phyloP scores from a whole-genome alignment of 1,140 invertebrate genomes.

The Oncopodura yosiiana region DNA sequence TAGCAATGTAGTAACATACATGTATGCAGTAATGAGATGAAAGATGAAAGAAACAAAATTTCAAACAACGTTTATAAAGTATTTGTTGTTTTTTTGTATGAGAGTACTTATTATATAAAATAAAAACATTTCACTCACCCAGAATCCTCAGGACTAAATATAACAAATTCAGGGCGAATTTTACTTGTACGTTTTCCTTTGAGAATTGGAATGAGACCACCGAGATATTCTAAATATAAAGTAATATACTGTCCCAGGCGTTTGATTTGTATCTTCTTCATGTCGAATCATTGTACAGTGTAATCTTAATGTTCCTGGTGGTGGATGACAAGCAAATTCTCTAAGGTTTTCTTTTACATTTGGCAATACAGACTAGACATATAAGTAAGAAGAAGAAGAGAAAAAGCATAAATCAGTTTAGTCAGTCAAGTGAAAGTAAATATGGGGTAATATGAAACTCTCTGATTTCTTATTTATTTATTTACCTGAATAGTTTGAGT shows the following conservation, averaged over 20 bases:
- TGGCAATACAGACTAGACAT: slow-evolving; percentile 78
- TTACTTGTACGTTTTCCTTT: slow-evolving; percentile 93
- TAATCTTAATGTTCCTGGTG: slow-evolving; percentile 66
- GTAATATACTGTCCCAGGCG: slow-evolving; percentile 78
- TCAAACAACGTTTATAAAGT: too few species aligned
- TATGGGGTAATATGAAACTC: not conserved
- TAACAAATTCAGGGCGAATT: slow-evolving; percentile 94
- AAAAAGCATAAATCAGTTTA: not conserved
- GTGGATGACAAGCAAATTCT: slow-evolving; percentile 86
- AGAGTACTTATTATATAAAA: too few species aligned
- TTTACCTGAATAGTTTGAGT: slow-evolving; percentile 86
- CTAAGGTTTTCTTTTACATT: slow-evolving; percentile 68
- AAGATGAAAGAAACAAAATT: too few species aligned
- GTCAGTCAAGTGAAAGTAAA: not conserved
- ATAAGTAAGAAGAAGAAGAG: slow-evolving; percentile 11
- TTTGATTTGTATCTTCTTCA: slow-evolving; percentile 55
- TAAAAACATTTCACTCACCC: too few species aligned
- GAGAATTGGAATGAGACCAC: slow-evolving; percentile 86
- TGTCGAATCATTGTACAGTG: slow-evolving; percentile 96
- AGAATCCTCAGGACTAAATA: slow-evolving; percentile 79
- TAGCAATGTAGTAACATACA: too few species aligned
- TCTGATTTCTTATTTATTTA: slow-evolving; percentile 16
- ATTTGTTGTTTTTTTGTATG: too few species aligned
- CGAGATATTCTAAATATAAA: slow-evolving; percentile 86
- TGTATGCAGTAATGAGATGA: too few species aligned